These are phyloP conservation scores for Augiades crinisus DNA, from an alignment of 2,888 invertebrate genomes.

Conservation along the genomic window DNA sequence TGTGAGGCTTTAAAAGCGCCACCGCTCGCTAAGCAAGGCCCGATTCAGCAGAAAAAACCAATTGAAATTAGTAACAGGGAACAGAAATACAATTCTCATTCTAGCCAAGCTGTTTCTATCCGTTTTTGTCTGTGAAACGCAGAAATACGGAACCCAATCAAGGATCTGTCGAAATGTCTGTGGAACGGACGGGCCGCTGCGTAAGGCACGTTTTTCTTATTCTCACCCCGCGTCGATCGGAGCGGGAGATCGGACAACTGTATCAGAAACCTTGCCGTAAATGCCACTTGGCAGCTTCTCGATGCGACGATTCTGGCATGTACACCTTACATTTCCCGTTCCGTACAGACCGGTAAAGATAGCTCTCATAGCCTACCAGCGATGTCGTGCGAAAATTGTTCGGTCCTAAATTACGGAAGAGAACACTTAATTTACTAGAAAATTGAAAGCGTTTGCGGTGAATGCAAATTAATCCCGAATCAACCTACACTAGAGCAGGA, in stretches of 20 bases:
- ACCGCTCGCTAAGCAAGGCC: constrained; percentile 22
- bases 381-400: background rate
- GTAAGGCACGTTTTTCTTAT: constrained; percentile 36
- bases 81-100: constrained; percentile 24
- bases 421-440: constrained; percentile 12
- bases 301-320: background rate
- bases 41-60: constrained; percentile 23
- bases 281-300: constrained; percentile 18
- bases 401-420: background rate
- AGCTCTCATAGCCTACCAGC: background rate
- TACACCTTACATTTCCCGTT: constrained; percentile 12
- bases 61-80: constrained; percentile 26
- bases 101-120: constrained; percentile 17
- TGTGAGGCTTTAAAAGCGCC: constrained; percentile 23
- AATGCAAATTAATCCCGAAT: constrained; percentile 31
- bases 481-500: constrained; percentile 29
- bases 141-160: constrained; percentile 36
- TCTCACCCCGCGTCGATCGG: constrained; percentile 31
- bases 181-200: constrained; percentile 33
- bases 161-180: constrained; percentile 38
- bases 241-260: constrained; percentile 26
- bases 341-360: background rate
- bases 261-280: constrained; percentile 17
- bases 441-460: constrained; percentile 22
- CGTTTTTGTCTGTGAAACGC: constrained; percentile 24